Percentiles rank a stretch among this genome's conserved stretches.
Evolutionary conservation across 1,140 invertebrate genomes (phyloP).

Genomic region (Cepaea nemoralis): DNA sequence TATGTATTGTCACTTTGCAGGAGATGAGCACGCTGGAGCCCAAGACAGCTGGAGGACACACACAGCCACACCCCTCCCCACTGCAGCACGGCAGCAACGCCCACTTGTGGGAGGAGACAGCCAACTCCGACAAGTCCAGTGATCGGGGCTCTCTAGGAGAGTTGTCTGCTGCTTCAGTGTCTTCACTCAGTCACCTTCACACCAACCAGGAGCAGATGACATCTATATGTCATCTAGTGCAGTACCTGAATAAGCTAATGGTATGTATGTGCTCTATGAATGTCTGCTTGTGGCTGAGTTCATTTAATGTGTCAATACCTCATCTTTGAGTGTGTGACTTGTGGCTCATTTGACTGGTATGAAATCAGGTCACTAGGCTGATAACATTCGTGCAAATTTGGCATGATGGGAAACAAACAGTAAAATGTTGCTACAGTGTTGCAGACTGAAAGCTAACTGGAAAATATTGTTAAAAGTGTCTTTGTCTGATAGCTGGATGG

Average conservation of each 20-base stretch:
- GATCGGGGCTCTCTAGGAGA: constrained; percentile 52
- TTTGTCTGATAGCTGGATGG: too few relatives aligned
- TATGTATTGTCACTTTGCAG: background rate
- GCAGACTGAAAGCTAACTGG: too few relatives aligned
- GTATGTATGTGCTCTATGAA: constrained; percentile 55
- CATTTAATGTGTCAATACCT: too few relatives aligned
- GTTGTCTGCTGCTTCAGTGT: constrained; percentile 51
- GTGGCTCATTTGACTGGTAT: too few relatives aligned
- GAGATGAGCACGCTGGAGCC: background rate
- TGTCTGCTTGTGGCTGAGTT: too few relatives aligned
- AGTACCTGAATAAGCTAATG: constrained; percentile 59
- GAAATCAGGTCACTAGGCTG: too few relatives aligned
- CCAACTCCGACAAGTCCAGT: constrained; percentile 42
- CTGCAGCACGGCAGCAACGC: constrained; percentile 26
- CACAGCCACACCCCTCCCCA: constrained; percentile 14
- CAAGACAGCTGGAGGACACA: background rate
- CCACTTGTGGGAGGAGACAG: constrained; percentile 40
- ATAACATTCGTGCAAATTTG: too few relatives aligned
- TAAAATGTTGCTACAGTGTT: too few relatives aligned
- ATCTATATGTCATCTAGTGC: constrained; percentile 55
- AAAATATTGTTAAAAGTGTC: too few relatives aligned
- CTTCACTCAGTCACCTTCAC: constrained; percentile 43
- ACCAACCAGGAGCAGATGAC: constrained; percentile 52
- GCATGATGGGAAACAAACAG: too few relatives aligned
- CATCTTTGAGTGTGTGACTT: too few relatives aligned